Base-by-base conservation (phyloP, 2,113 vertebrate genomes). In the Plestiodon gilberti region DNA sequence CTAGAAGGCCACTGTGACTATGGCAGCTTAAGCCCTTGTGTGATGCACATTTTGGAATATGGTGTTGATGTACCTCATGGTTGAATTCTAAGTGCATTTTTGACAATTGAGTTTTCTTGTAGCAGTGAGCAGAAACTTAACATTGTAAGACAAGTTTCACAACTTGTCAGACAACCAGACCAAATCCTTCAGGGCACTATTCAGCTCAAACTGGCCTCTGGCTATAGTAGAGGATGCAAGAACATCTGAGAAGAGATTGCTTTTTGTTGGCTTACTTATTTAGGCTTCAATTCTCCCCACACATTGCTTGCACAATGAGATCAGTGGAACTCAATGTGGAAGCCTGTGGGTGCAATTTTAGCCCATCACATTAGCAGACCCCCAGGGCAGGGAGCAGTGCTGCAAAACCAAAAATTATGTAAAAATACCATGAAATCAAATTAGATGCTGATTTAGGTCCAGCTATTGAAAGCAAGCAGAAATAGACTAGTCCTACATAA, bases 211-310 rank as follows among this genome's bases (percentile, higher is more conserved):
- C 64, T 88, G 40, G n/a, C 38, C 38, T 79, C 62, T 84, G 76
- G 38, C 48, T 69, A 62, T 64, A 69, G 76, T 64, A 69, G 76
- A 48, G 4, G 71, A 23, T 3, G 55, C 15, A 79, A 76, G 71
- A 76, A 84, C 57, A 76, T 76, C 38, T 64, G 57, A 83, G 57
- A 83, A 43, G 70, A 83, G 38, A 20, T 33, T 83, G 35, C 5
- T 62, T 83, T 83, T 59, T 73, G 59, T 83, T 64, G 75, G 57
- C 59, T 84, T 84, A 84, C 64, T 75, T 75, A 84, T 84, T 84
- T 84, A 61, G 57, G 57, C 57, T 83, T 38, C 35, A 74, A 13
- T 61, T 61, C 57, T 62, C 55, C 57, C 57, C 57, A 40, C 14
- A 74, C 3, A 40, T 61, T 35, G 33, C 33, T 43, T 83, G 69